These are phyloP conservation scores for Brachyistius frenatus DNA, from an alignment of 2,113 vertebrate species.

Conservation along the genomic window DNA sequence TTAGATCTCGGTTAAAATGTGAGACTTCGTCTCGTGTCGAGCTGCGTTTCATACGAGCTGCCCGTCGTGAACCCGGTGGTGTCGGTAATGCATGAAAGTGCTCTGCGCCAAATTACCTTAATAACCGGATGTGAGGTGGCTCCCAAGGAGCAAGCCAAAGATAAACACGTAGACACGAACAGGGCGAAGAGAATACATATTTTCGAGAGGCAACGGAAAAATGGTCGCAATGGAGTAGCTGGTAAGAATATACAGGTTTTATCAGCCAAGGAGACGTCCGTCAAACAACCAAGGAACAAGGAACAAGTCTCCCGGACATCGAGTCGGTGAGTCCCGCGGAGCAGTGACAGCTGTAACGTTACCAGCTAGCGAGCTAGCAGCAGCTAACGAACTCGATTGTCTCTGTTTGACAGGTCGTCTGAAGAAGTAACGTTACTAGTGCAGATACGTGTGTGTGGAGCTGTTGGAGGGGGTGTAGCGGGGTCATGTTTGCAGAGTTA, in stretches of 20 bases:
- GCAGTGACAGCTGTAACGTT: conserved; percentile 53
- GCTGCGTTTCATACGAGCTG: not conserved
- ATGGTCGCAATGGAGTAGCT: conserved; percentile 60
- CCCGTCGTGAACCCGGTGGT: not conserved
- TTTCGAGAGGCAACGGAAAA: not conserved
- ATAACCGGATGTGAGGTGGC: conserved; percentile 86
- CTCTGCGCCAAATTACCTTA: conserved; percentile 46
- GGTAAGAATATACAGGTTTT: not conserved
- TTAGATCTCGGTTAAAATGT: accelerated
- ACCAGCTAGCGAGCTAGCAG: conserved; percentile 39
- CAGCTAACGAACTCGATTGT: conserved; percentile 48
- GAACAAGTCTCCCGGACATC: conserved; percentile 34
- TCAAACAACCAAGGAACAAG: not conserved
- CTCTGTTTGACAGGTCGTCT: conserved; percentile 9
- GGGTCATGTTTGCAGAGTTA: not conserved
- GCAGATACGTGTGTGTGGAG: accelerated
- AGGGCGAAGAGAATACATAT: conserved; percentile 39
- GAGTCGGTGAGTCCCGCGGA: conserved; percentile 65
- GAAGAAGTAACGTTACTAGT: too few species aligned
- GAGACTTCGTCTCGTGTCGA: accelerated
- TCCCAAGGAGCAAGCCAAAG: conserved; percentile 80
- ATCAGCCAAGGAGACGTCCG: conserved; percentile 9
- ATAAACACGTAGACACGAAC: conserved; percentile 85
- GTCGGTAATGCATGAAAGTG: not conserved
- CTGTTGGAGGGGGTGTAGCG: not conserved